These are phyloP conservation scores for Artemisiospiza belli DNA, from an alignment of 2,113 vertebrate species.

Conservation along the genomic window DNA sequence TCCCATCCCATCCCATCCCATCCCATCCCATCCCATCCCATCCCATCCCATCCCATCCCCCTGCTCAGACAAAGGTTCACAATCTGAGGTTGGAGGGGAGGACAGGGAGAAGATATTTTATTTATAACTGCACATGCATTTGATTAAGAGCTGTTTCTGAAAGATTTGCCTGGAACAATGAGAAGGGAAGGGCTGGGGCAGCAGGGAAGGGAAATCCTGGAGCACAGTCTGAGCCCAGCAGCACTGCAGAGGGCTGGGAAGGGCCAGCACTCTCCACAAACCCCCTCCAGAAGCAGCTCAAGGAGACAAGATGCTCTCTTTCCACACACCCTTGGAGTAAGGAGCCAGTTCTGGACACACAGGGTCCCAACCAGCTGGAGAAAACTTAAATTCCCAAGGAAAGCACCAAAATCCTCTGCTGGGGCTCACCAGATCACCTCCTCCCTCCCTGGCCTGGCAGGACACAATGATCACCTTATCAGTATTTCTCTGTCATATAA, in stretches of 20 bases:
- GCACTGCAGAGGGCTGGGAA: neutral
- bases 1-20: too few relatives aligned
- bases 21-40: too few relatives aligned
- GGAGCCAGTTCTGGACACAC: neutral
- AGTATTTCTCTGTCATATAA: neutral
- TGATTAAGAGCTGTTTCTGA: conserved; percentile 36
- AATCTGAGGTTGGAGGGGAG: neutral
- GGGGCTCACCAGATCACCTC: neutral
- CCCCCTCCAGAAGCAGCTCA: neutral
- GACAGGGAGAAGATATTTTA: conserved; percentile 2
- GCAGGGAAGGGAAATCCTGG: neutral
- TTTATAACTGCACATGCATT: conserved; percentile 17
- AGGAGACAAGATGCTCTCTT: neutral
- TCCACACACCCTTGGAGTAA: neutral
- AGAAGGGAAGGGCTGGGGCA: neutral
- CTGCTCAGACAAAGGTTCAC: neutral
- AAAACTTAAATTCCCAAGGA: neutral
- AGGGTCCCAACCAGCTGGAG: neutral
- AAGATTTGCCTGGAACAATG: conserved; percentile 1
- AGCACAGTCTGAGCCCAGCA: neutral
- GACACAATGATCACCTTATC: neutral
- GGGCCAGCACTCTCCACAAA: neutral
- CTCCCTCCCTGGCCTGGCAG: neutral
- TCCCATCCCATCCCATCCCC: neutral
- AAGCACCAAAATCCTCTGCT: neutral